Evolutionary conservation across 2,888 invertebrate genomes (phyloP).

Genomic region (Parnassius orleans): DNA sequence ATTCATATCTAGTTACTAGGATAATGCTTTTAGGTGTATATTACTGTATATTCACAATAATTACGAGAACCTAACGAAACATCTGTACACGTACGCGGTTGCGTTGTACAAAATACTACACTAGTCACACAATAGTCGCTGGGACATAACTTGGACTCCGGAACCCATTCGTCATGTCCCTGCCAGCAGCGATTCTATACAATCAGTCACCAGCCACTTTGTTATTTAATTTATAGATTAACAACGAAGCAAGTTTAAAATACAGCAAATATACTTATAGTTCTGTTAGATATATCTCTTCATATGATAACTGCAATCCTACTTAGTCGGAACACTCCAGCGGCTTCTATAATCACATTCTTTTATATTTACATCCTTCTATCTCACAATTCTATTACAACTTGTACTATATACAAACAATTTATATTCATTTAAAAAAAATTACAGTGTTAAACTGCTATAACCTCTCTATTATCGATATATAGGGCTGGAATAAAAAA

Average conservation of each 20-base stretch:
- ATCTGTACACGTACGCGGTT: slow-evolving; percentile 70
- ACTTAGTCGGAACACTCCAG: slow-evolving; percentile 48
- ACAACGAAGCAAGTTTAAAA: slow-evolving; percentile 68
- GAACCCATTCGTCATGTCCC: slow-evolving; percentile 27
- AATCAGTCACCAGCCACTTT: slow-evolving; percentile 59
- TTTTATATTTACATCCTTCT: slow-evolving; percentile 71
- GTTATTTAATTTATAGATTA: slow-evolving; percentile 63
- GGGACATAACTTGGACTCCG: slow-evolving; percentile 39
- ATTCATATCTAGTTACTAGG: slow-evolving; percentile 70
- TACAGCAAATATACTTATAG: slow-evolving; percentile 72
- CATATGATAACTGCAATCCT: slow-evolving; percentile 42
- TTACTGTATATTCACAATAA: slow-evolving; percentile 79
- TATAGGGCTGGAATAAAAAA: slow-evolving; percentile 76
- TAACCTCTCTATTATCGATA: slow-evolving; percentile 67
- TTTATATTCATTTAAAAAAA: slow-evolving; percentile 69
- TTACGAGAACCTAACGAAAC: slow-evolving; percentile 66
- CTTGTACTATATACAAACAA: slow-evolving; percentile 81
- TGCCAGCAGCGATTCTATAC: slow-evolving; percentile 46
- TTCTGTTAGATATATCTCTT: slow-evolving; percentile 48
- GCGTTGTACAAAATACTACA: slow-evolving; percentile 76
- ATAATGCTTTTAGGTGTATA: slow-evolving; percentile 65
- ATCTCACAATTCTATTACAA: slow-evolving; percentile 70
- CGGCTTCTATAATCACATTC: slow-evolving; percentile 57
- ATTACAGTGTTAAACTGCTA: slow-evolving; percentile 75
- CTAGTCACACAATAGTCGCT: slow-evolving; percentile 53